Evolutionary conservation across 2,113 vertebrate genomes (phyloP), one percentile per base, ranked within the genome.

Genomic region (Silurus asotus): DNA sequence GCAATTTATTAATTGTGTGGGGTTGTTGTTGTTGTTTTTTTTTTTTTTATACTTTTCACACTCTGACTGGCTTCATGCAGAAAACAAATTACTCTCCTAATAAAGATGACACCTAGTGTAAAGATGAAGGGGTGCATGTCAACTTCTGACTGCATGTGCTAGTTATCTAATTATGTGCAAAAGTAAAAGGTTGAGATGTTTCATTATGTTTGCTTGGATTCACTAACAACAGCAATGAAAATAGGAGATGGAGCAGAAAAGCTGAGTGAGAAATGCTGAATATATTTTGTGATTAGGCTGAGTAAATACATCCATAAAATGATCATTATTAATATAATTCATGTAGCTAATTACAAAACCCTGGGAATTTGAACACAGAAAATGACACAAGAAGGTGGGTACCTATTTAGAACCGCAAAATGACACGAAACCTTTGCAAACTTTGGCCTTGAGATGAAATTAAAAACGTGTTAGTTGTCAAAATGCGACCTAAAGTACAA

Each of bases 61-160:
- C 19, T 74, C 28, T 76, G 74, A 5, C 23, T 76, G 49, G 74
- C 72, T 51, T 53, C 72, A 51, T 75, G 20, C 9, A 75, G 72
- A 53, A 20, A 51, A 13, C 10, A 53, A 75, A 75, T 75, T 75
- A 56, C 51, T 77, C n/a, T 77, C n/a, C 19, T n/a, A 75, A 51
- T 77, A 77, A 25, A 77, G n/a, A 77, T 56, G 75, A 25, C 75
- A 77, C 51, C 51, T 77, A 15, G 23, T 56, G 20, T 75, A 75
- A 74, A 48, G 48, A 77, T 77, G n/a, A 77, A 55, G 23, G 74
- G 74, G n/a, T 15, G 11, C 74, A 25, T 55, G 51, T 55, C 23
- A 77, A 77, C 51, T 77, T 55, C 74, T 77, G 51, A 77, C 23
- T 77, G 74, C 55, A 55, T 23, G 55, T 25, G 51, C 74, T 77